Evolutionary conservation across 2,113 vertebrate genomes (phyloP), one percentile per base, ranked within the genome.

Genomic region (Ceratotherium simum): DNA sequence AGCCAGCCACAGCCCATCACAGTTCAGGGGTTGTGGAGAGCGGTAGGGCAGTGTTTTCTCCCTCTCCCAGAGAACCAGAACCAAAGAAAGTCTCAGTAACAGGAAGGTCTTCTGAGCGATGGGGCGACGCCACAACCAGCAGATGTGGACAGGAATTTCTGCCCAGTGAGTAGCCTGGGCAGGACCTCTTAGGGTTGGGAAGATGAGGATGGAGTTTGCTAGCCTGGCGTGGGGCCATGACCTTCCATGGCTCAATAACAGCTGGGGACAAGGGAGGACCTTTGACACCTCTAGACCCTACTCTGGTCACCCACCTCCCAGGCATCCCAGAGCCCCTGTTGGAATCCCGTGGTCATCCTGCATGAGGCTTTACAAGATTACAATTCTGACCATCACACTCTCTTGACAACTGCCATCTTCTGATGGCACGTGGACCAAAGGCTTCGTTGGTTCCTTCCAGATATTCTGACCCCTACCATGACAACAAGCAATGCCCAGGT

Each of bases 1-100:
- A 72, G 42, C 6, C 3, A 1, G 18, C 29, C n/a, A 11, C 54
- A 33, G 88, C 56, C 27, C 5, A 4, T 20, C n/a, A 29, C 8
- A 0, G 51, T 20, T 23, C 60, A 14, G 65, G 39, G 42, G 76
- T 46, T 12, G 2, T 0, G 14, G 69, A 48, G 56, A n/a, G 27
- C n/a, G 16, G 1, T 4, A 16, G 6, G 60, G 25, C 0, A 8
- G 23, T 0, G 0, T 36, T 78, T 8, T 31, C 36, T 56, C 36
- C 67, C 16, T n/a, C 27, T 36, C 18, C n/a, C 33, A 20, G 65
- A 79, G 36, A 36, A 25, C n/a, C n/a, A 10, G 84, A 20, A 5
- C 4, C 58, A 56, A 29, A 42, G 36, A 64, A 89, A 39, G 65
- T 14, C 42, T 62, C 2, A 33, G n/a, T 8, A 39, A 54, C 10